phyloP scores from a whole-genome alignment of 1,140 invertebrate species.

The Odontomachus brunneus region DNA sequence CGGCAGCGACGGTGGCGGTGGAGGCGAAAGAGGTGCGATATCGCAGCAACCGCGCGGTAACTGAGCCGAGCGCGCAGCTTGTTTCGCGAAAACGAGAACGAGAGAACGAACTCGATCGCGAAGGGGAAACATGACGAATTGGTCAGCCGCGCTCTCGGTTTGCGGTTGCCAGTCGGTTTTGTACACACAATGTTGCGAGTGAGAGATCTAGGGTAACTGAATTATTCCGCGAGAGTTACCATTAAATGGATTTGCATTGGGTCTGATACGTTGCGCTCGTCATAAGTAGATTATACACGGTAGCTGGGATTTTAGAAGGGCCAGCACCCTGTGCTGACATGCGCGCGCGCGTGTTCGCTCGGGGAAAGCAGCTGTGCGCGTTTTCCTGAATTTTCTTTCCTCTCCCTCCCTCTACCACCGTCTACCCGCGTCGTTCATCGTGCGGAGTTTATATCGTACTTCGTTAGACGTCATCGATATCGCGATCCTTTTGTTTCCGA shows the following conservation, averaged over 20 bases:
- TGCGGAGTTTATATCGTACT: conserved; percentile 28
- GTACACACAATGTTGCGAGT: conserved; percentile 62
- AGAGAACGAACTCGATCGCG: conserved; percentile 47
- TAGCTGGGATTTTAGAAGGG: conserved; percentile 37
- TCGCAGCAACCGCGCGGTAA: background rate
- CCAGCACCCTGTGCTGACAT: background rate
- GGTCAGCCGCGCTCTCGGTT: conserved; percentile 17
- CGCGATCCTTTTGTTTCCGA: conserved; percentile 29
- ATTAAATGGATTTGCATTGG: conserved; percentile 69
- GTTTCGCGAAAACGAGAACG: conserved; percentile 26
- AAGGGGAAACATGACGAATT: conserved; percentile 50
- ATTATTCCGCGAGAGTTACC: conserved; percentile 71
- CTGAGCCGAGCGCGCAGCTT: background rate
- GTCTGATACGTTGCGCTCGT: conserved; percentile 52
- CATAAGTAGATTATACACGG: conserved; percentile 49
- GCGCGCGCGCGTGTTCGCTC: conserved; percentile 1
- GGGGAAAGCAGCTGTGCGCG: too few species aligned
- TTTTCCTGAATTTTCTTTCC: background rate
- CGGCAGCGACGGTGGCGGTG: background rate
- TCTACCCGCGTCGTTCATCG: background rate
- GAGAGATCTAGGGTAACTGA: conserved; percentile 71
- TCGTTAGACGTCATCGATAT: conserved; percentile 28
- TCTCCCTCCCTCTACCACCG: too few species aligned
- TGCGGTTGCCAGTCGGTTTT: conserved; percentile 53
- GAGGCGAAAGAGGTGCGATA: background rate